These are phyloP conservation scores for Sorex araneus DNA, from an alignment of 2,113 vertebrate species.

Conservation along the genomic window DNA sequence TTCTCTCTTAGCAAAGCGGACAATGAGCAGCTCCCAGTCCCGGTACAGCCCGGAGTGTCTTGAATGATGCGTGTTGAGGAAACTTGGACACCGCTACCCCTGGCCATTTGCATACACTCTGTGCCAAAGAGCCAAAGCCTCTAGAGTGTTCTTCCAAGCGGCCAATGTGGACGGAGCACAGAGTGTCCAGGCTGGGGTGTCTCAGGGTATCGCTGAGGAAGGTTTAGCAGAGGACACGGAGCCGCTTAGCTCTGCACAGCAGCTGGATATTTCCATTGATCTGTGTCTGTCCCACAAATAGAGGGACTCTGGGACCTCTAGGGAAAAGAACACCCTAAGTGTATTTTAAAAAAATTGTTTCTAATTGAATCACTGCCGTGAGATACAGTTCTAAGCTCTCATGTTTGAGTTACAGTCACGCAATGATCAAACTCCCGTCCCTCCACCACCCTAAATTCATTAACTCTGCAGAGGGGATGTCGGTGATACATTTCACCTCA, in stretches of 20 bases:
- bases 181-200: constrained; percentile 32
- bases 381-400: no score
- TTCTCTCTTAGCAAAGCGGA: constrained; percentile 82
- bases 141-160: constrained; percentile 73
- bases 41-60: constrained; percentile 83
- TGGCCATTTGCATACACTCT: constrained; percentile 80
- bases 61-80: constrained; percentile 89
- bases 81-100: constrained; percentile 85
- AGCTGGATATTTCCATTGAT: constrained; percentile 29
- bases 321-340: constrained; percentile 63
- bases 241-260: constrained; percentile 41
- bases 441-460: no score
- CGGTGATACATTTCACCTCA: constrained; percentile 28
- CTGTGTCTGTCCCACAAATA: constrained; percentile 40
- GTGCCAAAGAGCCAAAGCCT: constrained; percentile 71
- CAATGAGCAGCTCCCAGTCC: constrained; percentile 70
- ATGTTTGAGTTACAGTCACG: no score
- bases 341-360: no score
- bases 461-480: constrained; percentile 7
- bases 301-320: constrained; percentile 57
- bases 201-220: background rate
- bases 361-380: no score
- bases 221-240: background rate
- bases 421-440: no score
- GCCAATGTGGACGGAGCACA: constrained; percentile 63